These are phyloP conservation scores for Archilochus colubris DNA, from an alignment of 2,113 vertebrate genomes.

Conservation along the genomic window DNA sequence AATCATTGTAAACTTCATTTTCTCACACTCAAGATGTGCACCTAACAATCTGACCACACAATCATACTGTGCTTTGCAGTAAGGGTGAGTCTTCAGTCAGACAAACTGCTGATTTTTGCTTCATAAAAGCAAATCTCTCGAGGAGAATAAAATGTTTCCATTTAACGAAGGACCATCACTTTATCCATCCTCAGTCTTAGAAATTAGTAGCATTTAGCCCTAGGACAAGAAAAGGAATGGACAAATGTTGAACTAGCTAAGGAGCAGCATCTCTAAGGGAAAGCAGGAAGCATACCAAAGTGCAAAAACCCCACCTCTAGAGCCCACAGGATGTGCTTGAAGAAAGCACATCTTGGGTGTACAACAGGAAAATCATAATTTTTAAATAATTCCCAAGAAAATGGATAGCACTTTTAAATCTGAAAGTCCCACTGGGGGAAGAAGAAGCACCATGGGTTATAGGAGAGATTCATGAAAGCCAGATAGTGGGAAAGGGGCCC, in stretches of 20 bases:
- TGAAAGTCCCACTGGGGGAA: not conserved
- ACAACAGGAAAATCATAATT: not conserved
- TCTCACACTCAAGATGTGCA: not conserved
- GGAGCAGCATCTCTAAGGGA: not conserved
- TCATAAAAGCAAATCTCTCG: constrained; percentile 22
- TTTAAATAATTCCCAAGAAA: not conserved
- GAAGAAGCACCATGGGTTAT: not conserved
- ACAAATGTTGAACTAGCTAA: not conserved
- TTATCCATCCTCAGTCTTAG: not conserved
- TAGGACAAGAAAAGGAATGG: not conserved
- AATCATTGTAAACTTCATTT: not conserved
- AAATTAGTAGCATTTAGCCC: not conserved
- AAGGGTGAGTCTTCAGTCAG: not conserved
- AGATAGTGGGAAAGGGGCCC: not conserved
- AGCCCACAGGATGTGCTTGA: not conserved
- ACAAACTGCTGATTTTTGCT: not conserved
- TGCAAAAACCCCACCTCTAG: not conserved
- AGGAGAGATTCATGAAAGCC: not conserved
- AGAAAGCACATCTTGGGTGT: not conserved
- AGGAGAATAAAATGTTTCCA: constrained; percentile 6
- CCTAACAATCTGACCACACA: not conserved
- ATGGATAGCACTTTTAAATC: not conserved
- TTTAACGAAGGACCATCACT: not conserved
- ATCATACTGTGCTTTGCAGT: not conserved
- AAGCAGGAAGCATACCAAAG: not conserved